Percentiles rank a stretch among this genome's conserved stretches.
These are phyloP conservation scores for Rhyacichthys aspro DNA, from an alignment of 2,797 vertebrate genomes.

Conservation along the genomic window DNA sequence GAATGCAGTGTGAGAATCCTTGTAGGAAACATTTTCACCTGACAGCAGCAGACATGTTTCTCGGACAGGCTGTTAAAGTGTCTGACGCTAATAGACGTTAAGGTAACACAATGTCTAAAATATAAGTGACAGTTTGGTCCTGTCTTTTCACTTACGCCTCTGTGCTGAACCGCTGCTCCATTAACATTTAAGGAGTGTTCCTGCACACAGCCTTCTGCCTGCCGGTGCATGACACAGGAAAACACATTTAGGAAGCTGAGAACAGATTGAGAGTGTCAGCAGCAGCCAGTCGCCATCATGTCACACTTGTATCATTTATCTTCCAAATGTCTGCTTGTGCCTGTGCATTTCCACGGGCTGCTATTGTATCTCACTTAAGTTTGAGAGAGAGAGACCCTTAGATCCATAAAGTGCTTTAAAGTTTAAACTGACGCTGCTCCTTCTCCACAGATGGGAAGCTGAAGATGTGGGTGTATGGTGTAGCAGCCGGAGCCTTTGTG, in stretches of 20 bases:
- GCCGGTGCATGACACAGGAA: constrained; percentile 25
- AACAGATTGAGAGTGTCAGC: constrained; percentile 45
- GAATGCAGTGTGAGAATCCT: no score
- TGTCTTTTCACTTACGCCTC: constrained; percentile 2
- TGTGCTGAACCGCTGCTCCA: constrained; percentile 12
- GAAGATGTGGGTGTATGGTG: constrained; percentile 99
- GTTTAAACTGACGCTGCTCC: constrained; percentile 55
- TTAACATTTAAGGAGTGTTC: constrained; percentile 32
- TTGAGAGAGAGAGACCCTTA: not conserved
- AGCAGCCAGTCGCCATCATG: constrained; percentile 9
- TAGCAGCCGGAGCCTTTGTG: constrained; percentile 94
- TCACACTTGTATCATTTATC: constrained; percentile 13
- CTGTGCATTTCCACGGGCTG: not conserved
- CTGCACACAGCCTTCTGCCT: constrained; percentile 16
- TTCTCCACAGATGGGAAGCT: constrained; percentile 94
- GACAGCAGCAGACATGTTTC: no score
- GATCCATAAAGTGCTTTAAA: constrained; percentile 2
- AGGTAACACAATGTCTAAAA: no score
- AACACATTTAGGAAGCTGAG: constrained; percentile 31
- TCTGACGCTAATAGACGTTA: no score
- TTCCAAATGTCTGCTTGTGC: constrained; percentile 3
- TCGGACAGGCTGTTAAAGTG: no score
- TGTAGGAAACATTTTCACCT: no score
- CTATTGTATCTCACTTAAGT: constrained; percentile 5
- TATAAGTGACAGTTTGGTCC: not conserved